Evolutionary conservation across 2,113 vertebrate genomes (phyloP).

Genomic region (Podarcis muralis): DNA sequence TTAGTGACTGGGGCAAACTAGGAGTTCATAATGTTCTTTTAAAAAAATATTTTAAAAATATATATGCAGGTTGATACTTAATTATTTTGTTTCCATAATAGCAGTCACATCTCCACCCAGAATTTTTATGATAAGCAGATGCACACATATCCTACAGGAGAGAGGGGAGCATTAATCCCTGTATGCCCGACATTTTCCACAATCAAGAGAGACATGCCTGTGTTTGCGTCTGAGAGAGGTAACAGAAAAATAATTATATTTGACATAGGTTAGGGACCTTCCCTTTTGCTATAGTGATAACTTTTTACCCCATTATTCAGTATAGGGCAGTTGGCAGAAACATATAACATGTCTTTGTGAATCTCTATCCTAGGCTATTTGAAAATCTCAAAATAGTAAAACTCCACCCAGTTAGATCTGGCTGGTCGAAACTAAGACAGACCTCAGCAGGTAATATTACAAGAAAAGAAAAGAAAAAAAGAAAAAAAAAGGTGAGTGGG

Average conservation of each 20-base stretch:
- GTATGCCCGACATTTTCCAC: background rate
- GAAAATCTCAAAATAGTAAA: background rate
- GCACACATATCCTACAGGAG: background rate
- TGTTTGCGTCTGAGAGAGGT: background rate
- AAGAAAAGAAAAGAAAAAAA: background rate
- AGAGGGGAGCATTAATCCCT: background rate
- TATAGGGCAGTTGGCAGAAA: background rate
- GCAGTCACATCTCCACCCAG: background rate
- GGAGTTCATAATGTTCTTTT: background rate
- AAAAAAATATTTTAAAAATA: background rate
- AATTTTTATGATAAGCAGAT: background rate
- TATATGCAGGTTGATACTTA: no score
- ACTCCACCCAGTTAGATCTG: background rate
- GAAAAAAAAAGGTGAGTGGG: no score
- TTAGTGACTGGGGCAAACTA: background rate
- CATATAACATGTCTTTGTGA: background rate
- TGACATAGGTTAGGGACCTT: background rate
- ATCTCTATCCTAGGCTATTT: background rate
- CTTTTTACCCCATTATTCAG: background rate
- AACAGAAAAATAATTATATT: background rate
- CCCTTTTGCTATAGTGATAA: background rate
- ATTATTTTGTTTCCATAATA: background rate
- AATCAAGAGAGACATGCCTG: background rate
- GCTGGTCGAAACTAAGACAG: background rate
- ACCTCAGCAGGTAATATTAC: background rate